Base-by-base conservation (phyloP, 1,140 invertebrate species). In the Ceratina australensis region DNA sequence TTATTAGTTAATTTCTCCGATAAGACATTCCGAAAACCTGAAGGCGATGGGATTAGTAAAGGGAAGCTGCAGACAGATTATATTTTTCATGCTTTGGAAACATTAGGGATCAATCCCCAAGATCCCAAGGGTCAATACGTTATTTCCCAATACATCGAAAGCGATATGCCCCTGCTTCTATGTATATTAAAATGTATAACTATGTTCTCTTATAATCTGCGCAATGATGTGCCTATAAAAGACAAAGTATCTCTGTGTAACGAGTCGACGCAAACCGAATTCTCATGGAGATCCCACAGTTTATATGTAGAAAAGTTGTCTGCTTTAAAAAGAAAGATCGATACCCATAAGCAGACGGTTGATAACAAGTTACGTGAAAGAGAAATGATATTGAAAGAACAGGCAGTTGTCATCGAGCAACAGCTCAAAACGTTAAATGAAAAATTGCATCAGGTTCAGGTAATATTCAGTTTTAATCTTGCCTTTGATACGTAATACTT, bases 61-160 rank as follows among this genome's bases (percentile, higher is more conserved):
- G 80, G 84, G 50, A 92, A 91, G 66, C 75, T 92, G 20, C 89
- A 89, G 65, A 88, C 72, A 8, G 92, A 92, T 86, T 92, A 92
- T 60, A 79, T 92, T 33, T 73, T 47, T 7, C 91, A 92, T 56
- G 87, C 80, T 0, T 74, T 92, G 33, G 91, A 92, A 85, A 91
- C 90, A 1, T 66, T 92, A 42, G 91, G 91, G 63, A 91, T 92
- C 15, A 73, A 87, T 68, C 86, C 89, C 0, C 64, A 81, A 1
- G 87, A 87, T 18, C 3, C 81, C 0, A 86, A 87, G 72, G 91
- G 90, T 8, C 83, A 85, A 68, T 83, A 76, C 26, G 91, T 92
- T 72, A 79, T 91, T 72, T 86, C 84, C 0, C 81, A 89, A 24
- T 92, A 92, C 47, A 52, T 64, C 1, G 84, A 85, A 15, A 87